Base-by-base conservation (phyloP, 2,888 invertebrate species). In the Drosophila falleni region DNA sequence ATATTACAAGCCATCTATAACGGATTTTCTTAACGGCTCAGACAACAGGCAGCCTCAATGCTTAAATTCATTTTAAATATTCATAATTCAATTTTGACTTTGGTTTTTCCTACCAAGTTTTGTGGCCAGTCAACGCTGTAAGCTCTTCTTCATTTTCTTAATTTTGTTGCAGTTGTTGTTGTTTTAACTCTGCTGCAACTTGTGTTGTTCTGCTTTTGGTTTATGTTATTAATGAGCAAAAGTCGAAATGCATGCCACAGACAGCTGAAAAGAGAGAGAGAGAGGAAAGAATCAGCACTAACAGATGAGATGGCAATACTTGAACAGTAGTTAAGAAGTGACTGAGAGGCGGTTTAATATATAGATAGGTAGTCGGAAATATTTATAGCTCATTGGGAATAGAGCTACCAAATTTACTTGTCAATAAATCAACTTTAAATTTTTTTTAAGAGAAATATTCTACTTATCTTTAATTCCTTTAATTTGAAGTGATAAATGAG, bases 21-120 rank as follows among this genome's bases (percentile, higher is more conserved):
- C 66, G 68, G 66, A 70, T 69, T 60, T 78, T 68, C 46, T 42
- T 15, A 29, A 46, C 31, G 19, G 41, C 37, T 35, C 35, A 44
- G 39, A 15, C 39, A 15, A 39, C 44, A n/a, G 15, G 35, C 35
- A 53, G 55, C 55, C 44, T 74, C 68, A 60, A 60, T 69, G 74
- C 68, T 87, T 88, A 73, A 86, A 87, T 80, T 70, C 75, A 74
- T 85, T 84, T 86, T 84, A 86, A 86, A 86, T 86, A 86, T 86
- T 86, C 86, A 86, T 86, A 86, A 86, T 87, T 86, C 85, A 89
- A 86, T 86, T 86, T 89, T 78, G 84, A 60, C 70, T 88, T 88
- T 68, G 80, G 64, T 71, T 83, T 80, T 78, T 71, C 76, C 78
- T 67, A 61, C 55, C 55, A 86, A 84, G 51, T 85, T 86, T 86